Percentiles rank a stretch among this genome's conserved stretches.
These are phyloP conservation scores for Macrophya alboannulata DNA, from an alignment of 2,888 invertebrate genomes.

Conservation along the genomic window DNA sequence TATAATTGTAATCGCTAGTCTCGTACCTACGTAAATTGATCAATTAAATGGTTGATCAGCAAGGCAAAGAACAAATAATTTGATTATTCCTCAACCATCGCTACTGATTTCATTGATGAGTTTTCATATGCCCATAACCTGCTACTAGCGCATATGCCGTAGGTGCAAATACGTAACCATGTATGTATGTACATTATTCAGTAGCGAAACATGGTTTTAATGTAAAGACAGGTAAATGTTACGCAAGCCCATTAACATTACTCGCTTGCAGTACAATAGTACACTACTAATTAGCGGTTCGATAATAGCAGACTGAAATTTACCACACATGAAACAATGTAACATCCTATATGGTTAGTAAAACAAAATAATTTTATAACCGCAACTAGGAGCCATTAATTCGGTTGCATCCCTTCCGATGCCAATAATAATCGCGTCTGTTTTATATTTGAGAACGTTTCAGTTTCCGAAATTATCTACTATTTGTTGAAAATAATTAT, in stretches of 20 bases:
- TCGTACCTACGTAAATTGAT: neutral
- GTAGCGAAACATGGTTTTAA: slow-evolving; percentile 1
- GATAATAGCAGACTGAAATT: slow-evolving; percentile 3
- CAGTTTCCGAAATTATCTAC: neutral
- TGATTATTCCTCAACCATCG: slow-evolving; percentile 1
- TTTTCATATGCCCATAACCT: neutral
- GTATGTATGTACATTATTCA: slow-evolving; percentile 25
- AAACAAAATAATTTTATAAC: slow-evolving; percentile 9
- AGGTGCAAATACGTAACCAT: slow-evolving; percentile 35
- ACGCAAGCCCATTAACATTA: slow-evolving; percentile 24
- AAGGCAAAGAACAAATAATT: slow-evolving; percentile 38
- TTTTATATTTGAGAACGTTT: neutral
- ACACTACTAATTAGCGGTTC: slow-evolving; percentile 39
- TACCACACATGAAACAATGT: neutral
- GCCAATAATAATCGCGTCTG: neutral
- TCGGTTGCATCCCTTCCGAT: neutral
- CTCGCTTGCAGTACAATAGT: slow-evolving; percentile 2
- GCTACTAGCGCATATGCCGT: neutral
- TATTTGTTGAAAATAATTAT: neutral
- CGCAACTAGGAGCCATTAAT: slow-evolving; percentile 4
- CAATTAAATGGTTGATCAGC: neutral
- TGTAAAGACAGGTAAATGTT: slow-evolving; percentile 31
- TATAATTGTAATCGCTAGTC: slow-evolving; percentile 14
- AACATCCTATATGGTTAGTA: slow-evolving; percentile 15
- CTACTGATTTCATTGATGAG: slow-evolving; percentile 9